Evolutionary conservation across 2,888 invertebrate species (phyloP), one percentile per base, ranked within the genome.

Genomic region (Oscheius sp.): DNA sequence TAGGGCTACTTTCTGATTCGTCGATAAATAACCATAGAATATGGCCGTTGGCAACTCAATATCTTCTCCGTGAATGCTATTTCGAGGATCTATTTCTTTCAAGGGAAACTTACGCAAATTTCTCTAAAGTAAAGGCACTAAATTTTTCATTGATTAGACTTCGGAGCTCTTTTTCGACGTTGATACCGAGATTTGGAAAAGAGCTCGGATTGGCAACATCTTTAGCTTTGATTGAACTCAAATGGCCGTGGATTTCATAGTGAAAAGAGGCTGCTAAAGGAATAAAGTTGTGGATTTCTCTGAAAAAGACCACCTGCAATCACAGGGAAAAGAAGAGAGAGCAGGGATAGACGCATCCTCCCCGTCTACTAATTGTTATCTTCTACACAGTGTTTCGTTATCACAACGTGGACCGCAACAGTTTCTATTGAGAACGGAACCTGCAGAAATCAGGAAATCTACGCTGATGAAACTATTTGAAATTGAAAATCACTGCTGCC

Each of bases 31-130:
- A 15, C 23, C 61, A 61, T 61, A 46, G 29, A 61, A 61, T 29
- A 61, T 27, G 2, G 61, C 61, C 10, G 61, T 45, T n/a, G 42
- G 25, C 17, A 27, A 27, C 10, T 23, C 23, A 1, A 29, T 27
- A 12, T 27, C 45, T n/a, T 39, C 61, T 45, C 61, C 61, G 29
- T 61, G 45, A 5, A 61, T 61, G 42, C 45, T 42, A n/a, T n/a
- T n/a, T n/a, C n/a, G n/a, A n/a, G n/a, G n/a, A n/a, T n/a, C n/a
- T n/a, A n/a, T n/a, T n/a, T n/a, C n/a, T n/a, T n/a, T n/a, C n/a
- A n/a, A n/a, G 3, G 5, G 4, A 12, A 25, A 48, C 48, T 25
- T 52, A 52, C 50, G 27, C 29, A 1, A 52, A 52, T 6, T 52
- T 31, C 23, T 25, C 15, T 10, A 52, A n/a, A 52, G 27, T 15